Conservation (phyloP, 2,888 invertebrate genomes). For the Rapana venosa region DNA sequence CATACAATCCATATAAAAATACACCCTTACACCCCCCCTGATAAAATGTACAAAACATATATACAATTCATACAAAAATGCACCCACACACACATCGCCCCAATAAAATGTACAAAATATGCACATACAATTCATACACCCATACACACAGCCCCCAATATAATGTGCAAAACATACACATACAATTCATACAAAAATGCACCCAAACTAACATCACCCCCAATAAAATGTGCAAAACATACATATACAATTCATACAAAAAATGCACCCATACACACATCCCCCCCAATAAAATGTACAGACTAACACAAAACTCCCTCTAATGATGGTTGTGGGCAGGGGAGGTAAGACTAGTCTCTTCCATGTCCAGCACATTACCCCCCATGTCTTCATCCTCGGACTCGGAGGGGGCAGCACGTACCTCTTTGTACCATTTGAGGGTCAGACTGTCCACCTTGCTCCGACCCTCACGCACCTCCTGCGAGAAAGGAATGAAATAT, state of each 20-base stretch:
- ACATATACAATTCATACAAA: background rate
- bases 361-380: slow-evolving; percentile 33
- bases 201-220: too few relatives aligned
- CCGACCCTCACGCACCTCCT: slow-evolving; percentile 96
- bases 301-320: background rate
- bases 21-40: too few relatives aligned
- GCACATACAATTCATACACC: background rate
- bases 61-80: background rate
- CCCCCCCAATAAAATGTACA: background rate
- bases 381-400: slow-evolving; percentile 69
- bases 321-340: background rate
- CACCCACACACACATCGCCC: too few relatives aligned
- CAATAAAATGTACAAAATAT: too few relatives aligned
- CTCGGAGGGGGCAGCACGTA: slow-evolving; percentile 78
- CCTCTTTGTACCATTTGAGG: slow-evolving; percentile 98
- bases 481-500: slow-evolving; percentile 57
- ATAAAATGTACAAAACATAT: background rate
- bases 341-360: slow-evolving; percentile 33
- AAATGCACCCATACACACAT: background rate
- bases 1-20: background rate
- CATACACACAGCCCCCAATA: too few relatives aligned
- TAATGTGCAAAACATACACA: background rate
- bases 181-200: too few relatives aligned
- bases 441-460: slow-evolving; percentile 97
- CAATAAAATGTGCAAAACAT: background rate